Base-by-base conservation (phyloP, 2,888 invertebrate species). In the Oscheius myriophilus region DNA sequence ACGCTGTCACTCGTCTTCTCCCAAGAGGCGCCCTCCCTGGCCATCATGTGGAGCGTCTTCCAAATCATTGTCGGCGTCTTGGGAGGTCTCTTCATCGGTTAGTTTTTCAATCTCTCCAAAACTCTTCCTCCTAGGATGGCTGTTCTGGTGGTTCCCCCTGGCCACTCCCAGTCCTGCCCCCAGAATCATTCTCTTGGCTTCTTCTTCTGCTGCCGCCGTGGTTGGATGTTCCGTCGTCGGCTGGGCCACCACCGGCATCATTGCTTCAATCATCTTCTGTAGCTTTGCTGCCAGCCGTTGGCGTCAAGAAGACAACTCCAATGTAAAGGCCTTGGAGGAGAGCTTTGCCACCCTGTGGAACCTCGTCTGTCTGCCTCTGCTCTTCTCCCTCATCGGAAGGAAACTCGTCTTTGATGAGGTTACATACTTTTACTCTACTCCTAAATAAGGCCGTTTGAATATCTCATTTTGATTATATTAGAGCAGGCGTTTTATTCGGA, bases 311-410 rank as follows among this genome's bases (percentile, higher is more conserved):
- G 61, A 67, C 25, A 63, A 73, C 63, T 57, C 57, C 46, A 51
- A 55, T 49, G 41, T 58, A 7, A 46, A 42, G 41, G 46, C 42
- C 33, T 58, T 67, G 12, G 81, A 82, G 58, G 76, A 82, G 58
- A 64, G 71, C 49, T 69, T 71, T 45, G 58, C 61, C 23, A 55
- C 73, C 53, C 26, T 75, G 16, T 81, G 81, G 81, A 72, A 80
- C 53, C 66, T 81, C n/a, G 33, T 82, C 49, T 69, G 80, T 51
- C 67, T 73, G 42, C 81, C 82, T 11, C 69, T 81, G 12, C 71
- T 83, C 41, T 81, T 81, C 67, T 69, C 75, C 1, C 71, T 82
- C 7, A 75, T 81, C 57, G 81, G 81, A 26, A 58, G 76, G 52
- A 67, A 71, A 12, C 67, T 81, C 51, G 78, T 73, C 66, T 70